Evolutionary conservation across 2,888 invertebrate species (phyloP), one percentile per base, ranked within the genome.

Genomic region (Drosophila macrospina): DNA sequence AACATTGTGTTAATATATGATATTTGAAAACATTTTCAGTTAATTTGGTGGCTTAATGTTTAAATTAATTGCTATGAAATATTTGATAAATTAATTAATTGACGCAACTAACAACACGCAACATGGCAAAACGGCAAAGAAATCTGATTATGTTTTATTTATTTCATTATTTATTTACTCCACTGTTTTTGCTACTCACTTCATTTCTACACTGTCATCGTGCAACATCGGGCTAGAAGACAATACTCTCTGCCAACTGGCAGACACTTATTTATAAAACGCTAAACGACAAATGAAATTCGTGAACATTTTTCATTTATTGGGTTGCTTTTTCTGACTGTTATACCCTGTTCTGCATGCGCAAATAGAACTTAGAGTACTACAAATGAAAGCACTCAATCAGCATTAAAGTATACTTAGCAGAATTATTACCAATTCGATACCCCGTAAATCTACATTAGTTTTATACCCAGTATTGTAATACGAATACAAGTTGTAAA

Each of bases 71-170:
- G 10, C 55, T 26, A 1, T 2, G 4, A 34, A 34, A 52, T 39
- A 47, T 52, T 55, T 57, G 50, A 59, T 34, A 55, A 62, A 54
- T 69, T 41, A 42, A 66, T 50, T 61, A 42, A 66, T 61, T 50
- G 48, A 59, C 47, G 15, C 16, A 55, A 51, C 57, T 28, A 45
- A 73, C 28, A 63, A 63, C 55, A 48, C 7, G 28, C 44, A 26
- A 20, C 26, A 10, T 5, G 6, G 20, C 28, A 41, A 20, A 15
- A 7, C 6, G 6, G 20, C 28, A 41, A 41, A 15, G 10, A 73
- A 73, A 50, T 73, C 59, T 48, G 74, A 78, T 78, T 78, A 78
- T 73, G 55, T 34, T 2, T 50, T 64, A 57, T 52, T 41, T 60
- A 47, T 66, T 45, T 52, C 48, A 5, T 45, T 45, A 42, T 37